A percentile compares a stretch with the other conserved stretches of the same genome.
Conservation (phyloP, 2,113 vertebrate genomes). For the Chascanopsetta lugubris region DNA sequence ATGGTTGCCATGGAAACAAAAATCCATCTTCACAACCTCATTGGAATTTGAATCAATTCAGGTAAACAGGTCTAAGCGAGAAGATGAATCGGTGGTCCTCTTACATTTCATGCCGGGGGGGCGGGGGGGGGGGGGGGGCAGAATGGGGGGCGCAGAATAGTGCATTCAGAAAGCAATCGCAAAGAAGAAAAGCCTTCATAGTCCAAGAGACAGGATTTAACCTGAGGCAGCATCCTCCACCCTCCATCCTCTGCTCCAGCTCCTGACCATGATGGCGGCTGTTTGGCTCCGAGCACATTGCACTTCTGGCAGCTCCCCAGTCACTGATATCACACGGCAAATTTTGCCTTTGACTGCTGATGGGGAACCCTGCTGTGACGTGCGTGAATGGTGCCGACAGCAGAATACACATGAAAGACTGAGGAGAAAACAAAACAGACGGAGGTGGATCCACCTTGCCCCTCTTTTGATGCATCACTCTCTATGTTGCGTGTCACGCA, state of each 20-base stretch:
- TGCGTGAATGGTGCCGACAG: background rate
- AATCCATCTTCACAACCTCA: too few species aligned
- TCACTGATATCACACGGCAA: background rate
- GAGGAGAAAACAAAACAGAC: conserved; percentile 3
- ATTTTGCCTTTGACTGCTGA: background rate
- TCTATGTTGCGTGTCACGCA: conserved; percentile 10
- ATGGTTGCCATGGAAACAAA: too few species aligned
- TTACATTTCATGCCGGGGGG: too few species aligned
- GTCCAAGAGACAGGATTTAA: background rate
- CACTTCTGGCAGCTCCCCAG: conserved; percentile 5
- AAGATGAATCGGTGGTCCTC: too few species aligned
- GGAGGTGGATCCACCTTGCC: background rate
- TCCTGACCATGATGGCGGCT: background rate
- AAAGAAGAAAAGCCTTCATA: too few species aligned
- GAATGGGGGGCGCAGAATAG: too few species aligned
- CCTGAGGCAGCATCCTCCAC: background rate
- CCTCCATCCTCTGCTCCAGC: background rate
- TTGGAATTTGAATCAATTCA: too few species aligned
- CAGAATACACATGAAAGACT: background rate
- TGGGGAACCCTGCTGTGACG: conserved; percentile 5
- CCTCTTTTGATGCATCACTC: background rate
- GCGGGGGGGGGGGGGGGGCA: too few species aligned
- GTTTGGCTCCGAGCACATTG: conserved; percentile 1
- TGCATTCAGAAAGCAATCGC: background rate
- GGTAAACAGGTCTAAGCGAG: too few species aligned